Evolutionary conservation across 2,888 invertebrate genomes (phyloP), one percentile per base, ranked within the genome.

Genomic region (Charanyca ferruginea): DNA sequence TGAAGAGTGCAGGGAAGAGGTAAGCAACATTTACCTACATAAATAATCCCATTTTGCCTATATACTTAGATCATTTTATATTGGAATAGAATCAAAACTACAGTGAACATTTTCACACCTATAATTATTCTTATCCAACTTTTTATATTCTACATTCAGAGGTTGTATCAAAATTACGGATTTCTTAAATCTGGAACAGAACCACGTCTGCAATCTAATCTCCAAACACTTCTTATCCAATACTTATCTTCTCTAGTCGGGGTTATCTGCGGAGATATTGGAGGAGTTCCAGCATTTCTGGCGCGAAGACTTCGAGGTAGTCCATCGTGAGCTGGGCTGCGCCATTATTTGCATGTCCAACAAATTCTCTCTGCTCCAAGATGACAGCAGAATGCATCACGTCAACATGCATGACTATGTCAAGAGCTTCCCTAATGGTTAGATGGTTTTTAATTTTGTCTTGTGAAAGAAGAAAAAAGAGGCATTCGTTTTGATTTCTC

Each of bases 281-380:
- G 93, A 94, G 23, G 91, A 94, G 80, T 95, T 95, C 88, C 87
- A 94, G 63, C 93, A 95, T 77, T 95, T 94, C 86, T 95, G 95
- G 95, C 88, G 91, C 66, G 94, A 94, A 41, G 93, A 94, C 65
- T 95, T 94, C 77, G 93, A 94, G 65, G 91, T 95, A 73, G 93
- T 94, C 38, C 93, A 95, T 83, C 91, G 95, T 1, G 95, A 95
- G 87, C 88, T 95, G 51, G 95, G 95, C 82, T 95, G 95, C 66
- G 94, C 95, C 66, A 89, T 95, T 84, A 93, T 95, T 85, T 95
- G 95, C 87, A 95, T 95, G 95, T 93, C 93, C 80, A 92, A 94
- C 85, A 94, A 94, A 89, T 93, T 95, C 82, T 88, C 90, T 0
- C 85, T 95, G 45, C 79, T 95, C 86, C 86, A 94, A 57, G 94